Evolutionary conservation across 2,888 invertebrate species (phyloP).

Genomic region (Limnephilus rhombicus): DNA sequence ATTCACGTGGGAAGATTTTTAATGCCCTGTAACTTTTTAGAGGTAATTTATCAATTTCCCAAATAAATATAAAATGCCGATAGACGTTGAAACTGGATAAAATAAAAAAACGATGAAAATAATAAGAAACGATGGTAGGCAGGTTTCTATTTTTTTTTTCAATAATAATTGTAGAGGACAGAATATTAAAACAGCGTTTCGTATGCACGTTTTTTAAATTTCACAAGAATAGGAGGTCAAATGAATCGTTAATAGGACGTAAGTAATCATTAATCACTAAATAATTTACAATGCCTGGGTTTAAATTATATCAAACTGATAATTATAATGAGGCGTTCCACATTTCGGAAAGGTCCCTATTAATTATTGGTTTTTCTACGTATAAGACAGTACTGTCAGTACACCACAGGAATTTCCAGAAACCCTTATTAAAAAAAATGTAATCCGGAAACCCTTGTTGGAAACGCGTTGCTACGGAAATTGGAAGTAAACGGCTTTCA

Average conservation of each 20-base stretch:
- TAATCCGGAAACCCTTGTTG: not conserved
- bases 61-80: not conserved
- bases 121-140: too few relatives aligned
- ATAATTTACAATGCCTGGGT: not conserved
- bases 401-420: too few relatives aligned
- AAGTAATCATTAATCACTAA: not conserved
- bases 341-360: not conserved
- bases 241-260: not conserved
- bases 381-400: not conserved
- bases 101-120: too few relatives aligned
- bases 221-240: not conserved
- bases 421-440: not conserved
- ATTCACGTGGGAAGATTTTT: slow-evolving; percentile 1
- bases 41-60: not conserved
- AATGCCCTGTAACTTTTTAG: not conserved
- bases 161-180: not conserved
- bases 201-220: not conserved
- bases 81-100: too few relatives aligned
- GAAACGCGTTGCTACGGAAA: not conserved
- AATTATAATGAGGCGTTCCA: not conserved
- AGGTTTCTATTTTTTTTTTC: not conserved
- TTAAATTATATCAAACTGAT: not conserved
- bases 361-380: not conserved
- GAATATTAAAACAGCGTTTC: not conserved
- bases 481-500: not conserved